Conservation (phyloP, 2,888 invertebrate species). For the Alentia gelatinosa region DNA sequence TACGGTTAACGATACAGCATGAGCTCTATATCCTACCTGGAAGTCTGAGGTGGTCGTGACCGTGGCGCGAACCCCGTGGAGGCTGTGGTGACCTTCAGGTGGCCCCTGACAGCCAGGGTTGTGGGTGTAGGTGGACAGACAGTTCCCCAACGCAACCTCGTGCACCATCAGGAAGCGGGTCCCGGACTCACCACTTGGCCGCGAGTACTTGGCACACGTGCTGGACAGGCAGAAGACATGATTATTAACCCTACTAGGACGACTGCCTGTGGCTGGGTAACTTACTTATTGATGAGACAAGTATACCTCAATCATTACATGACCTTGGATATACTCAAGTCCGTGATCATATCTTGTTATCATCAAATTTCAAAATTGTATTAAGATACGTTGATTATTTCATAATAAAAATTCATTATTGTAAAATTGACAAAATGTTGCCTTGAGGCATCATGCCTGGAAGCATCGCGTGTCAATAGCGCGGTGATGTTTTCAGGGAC, state of each 20-base stretch:
- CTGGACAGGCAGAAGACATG: constrained; percentile 62
- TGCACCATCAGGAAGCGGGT: constrained; percentile 72
- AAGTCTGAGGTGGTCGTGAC: constrained; percentile 68
- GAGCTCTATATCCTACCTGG: constrained; percentile 68
- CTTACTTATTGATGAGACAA: neutral
- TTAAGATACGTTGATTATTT: neutral
- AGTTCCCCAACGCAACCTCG: constrained; percentile 74
- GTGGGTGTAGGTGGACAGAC: constrained; percentile 63
- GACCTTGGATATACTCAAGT: too few species aligned
- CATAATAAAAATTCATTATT: neutral
- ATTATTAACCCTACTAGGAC: neutral
- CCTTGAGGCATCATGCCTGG: too few species aligned
- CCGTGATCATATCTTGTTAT: too few species aligned
- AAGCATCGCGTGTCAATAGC: too few species aligned
- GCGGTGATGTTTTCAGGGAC: too few species aligned
- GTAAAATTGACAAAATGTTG: too few species aligned
- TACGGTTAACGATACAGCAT: too few species aligned
- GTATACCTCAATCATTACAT: neutral
- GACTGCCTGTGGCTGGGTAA: neutral
- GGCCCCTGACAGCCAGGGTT: constrained; percentile 66
- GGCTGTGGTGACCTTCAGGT: constrained; percentile 75
- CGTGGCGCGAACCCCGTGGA: constrained; percentile 72
- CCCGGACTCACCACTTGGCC: constrained; percentile 69
- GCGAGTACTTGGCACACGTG: constrained; percentile 68
- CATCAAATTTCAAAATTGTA: too few species aligned